Conservation (phyloP, 2,113 vertebrate genomes). For the Sclerurus mexicanus region DNA sequence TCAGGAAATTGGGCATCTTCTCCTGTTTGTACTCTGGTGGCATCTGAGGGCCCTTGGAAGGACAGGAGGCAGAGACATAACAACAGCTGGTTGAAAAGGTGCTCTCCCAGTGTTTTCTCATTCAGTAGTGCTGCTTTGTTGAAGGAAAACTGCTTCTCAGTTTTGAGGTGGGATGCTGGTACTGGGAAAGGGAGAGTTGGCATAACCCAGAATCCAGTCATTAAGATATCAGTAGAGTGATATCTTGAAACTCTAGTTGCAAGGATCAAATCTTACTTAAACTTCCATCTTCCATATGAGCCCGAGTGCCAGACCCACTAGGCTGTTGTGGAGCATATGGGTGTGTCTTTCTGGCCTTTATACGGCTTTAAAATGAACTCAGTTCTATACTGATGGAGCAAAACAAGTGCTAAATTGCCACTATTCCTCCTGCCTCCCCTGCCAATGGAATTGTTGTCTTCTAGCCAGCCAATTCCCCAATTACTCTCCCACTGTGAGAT, state of each 20-base stretch:
- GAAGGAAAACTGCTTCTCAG: neutral
- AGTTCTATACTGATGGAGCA: neutral
- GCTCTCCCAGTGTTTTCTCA: neutral
- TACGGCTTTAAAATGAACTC: neutral
- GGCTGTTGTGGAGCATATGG: accelerated
- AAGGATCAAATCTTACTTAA: neutral
- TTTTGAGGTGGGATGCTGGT: neutral
- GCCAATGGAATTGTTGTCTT: neutral
- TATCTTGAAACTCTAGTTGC: neutral
- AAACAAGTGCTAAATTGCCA: neutral
- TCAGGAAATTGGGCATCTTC: neutral
- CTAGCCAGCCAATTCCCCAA: neutral
- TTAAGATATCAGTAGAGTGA: neutral
- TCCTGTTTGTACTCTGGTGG: neutral
- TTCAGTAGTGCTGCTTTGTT: neutral
- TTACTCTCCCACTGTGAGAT: neutral
- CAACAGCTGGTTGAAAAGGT: neutral
- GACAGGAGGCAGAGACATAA: neutral
- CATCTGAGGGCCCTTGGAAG: neutral
- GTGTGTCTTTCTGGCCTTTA: neutral
- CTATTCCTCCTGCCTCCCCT: neutral
- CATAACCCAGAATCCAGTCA: neutral
- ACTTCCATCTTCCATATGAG: neutral
- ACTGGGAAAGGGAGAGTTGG: neutral
- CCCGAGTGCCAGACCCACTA: accelerated